These are phyloP conservation scores for Leuciscus waleckii DNA, from an alignment of 2,797 vertebrate species.

Conservation along the genomic window DNA sequence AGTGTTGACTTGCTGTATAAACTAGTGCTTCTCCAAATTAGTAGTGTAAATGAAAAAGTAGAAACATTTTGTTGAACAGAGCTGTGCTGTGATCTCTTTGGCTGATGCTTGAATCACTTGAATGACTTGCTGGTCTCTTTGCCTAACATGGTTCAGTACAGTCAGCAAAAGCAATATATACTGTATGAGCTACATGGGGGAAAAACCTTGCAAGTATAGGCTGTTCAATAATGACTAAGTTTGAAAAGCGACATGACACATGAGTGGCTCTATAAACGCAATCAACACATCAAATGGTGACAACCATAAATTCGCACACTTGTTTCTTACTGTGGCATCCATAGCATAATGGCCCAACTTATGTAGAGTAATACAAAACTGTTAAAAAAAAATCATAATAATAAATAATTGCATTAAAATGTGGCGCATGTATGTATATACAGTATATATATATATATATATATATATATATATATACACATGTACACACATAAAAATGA, in stretches of 20 bases:
- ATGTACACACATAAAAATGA: too few species aligned
- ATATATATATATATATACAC: too few species aligned
- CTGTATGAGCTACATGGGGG: background rate
- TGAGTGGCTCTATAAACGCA: background rate
- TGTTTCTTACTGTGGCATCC: background rate
- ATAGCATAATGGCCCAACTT: background rate
- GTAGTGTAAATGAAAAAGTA: conserved; percentile 14
- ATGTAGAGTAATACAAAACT: background rate
- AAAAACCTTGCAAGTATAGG: background rate
- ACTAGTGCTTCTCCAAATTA: conserved; percentile 31
- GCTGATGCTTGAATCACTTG: conserved; percentile 15
- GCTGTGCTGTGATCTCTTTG: background rate
- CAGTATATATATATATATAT: too few species aligned
- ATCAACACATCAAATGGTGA: conserved; percentile 7
- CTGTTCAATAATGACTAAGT: background rate
- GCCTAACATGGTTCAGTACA: background rate
- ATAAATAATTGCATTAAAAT: too few species aligned
- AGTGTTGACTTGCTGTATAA: conserved; percentile 37
- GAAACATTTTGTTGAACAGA: background rate
- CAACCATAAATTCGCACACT: background rate
- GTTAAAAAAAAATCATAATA: background rate
- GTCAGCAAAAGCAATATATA: conserved; percentile 10
- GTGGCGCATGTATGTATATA: too few species aligned
- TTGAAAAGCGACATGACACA: background rate
- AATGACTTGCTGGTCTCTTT: background rate